phyloP scores from a whole-genome alignment of 2,888 invertebrate genomes.

The Hedychridium roseum region DNA sequence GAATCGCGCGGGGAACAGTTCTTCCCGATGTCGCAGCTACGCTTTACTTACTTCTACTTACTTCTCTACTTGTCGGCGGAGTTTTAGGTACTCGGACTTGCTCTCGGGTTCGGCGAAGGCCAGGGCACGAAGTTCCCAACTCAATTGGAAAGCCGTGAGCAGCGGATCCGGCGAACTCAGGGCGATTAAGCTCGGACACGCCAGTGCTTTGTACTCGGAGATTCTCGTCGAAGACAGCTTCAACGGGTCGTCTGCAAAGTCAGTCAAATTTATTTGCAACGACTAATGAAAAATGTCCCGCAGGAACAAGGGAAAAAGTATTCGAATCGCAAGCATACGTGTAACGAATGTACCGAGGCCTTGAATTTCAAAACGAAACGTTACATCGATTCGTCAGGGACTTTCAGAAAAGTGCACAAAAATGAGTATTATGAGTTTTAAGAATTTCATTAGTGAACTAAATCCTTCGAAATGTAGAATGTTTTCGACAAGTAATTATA shows the following conservation, averaged over 20 bases:
- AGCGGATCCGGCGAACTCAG: slow-evolving; percentile 92
- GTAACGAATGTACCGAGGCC: too few relatives aligned
- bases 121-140: slow-evolving; percentile 91
- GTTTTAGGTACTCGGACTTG: slow-evolving; percentile 86
- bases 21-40: neutral
- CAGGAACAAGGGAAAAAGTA: too few relatives aligned
- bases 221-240: slow-evolving; percentile 88
- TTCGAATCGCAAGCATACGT: too few relatives aligned
- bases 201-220: slow-evolving; percentile 90
- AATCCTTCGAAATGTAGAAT: neutral
- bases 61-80: slow-evolving; percentile 86
- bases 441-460: too few relatives aligned
- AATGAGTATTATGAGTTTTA: too few relatives aligned
- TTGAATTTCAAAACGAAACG: too few relatives aligned
- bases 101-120: slow-evolving; percentile 94
- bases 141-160: slow-evolving; percentile 91
- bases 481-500: slow-evolving; percentile 18
- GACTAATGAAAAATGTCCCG: neutral
- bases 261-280: neutral
- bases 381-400: too few relatives aligned
- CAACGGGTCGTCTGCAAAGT: slow-evolving; percentile 71
- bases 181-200: slow-evolving; percentile 93
- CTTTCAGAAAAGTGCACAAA: too few relatives aligned
- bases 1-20: neutral
- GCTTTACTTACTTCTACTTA: slow-evolving; percentile 60